These are phyloP conservation scores for Diplazon laetatorius DNA, from an alignment of 2,888 invertebrate species.

Conservation along the genomic window DNA sequence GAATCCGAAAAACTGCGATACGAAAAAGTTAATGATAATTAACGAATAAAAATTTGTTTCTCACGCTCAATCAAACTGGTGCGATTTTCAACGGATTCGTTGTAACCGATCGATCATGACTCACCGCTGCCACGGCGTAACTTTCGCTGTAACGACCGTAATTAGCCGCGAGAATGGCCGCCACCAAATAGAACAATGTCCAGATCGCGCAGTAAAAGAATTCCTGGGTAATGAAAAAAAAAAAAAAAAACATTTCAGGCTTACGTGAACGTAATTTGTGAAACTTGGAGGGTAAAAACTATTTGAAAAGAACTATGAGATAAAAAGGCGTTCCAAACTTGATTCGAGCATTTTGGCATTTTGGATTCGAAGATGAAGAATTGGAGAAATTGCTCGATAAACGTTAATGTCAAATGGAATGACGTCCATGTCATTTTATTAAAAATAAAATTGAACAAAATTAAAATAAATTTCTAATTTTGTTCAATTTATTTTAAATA, in stretches of 20 bases:
- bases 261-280: not conserved
- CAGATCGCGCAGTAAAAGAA: slow-evolving; percentile 89
- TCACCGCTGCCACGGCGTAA: slow-evolving; percentile 88
- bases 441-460: too few species aligned
- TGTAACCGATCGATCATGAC: slow-evolving; percentile 42
- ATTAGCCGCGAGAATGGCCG: slow-evolving; percentile 87
- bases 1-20: slow-evolving; percentile 95
- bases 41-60: too few species aligned
- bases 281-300: not conserved
- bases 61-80: too few species aligned
- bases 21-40: too few species aligned
- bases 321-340: slow-evolving; percentile 50
- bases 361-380: too few species aligned
- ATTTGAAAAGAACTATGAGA: slow-evolving; percentile 36
- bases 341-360: slow-evolving; percentile 7
- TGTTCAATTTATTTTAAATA: too few species aligned
- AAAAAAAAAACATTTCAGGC: slow-evolving; percentile 63
- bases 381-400: too few species aligned
- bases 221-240: too few species aligned
- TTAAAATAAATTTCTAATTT: too few species aligned
- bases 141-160: slow-evolving; percentile 81
- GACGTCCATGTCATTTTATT: too few species aligned
- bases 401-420: too few species aligned
- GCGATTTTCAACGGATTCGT: too few species aligned
- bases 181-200: slow-evolving; percentile 90